A percentile compares a stretch with the other conserved stretches of the same genome.
Conservation (phyloP, 2,113 vertebrate genomes). For the Thunnus thynnus region DNA sequence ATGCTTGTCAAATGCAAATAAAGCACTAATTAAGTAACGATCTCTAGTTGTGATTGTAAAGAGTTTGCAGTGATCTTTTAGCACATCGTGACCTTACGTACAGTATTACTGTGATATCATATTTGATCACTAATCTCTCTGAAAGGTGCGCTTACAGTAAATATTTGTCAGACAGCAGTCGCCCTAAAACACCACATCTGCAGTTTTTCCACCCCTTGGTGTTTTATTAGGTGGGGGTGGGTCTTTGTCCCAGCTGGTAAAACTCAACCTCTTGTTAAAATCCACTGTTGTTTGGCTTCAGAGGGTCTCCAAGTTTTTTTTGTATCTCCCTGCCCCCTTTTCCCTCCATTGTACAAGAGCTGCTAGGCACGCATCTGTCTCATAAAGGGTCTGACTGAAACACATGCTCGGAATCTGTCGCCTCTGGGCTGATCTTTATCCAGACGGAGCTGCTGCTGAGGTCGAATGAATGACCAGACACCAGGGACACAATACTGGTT, state of each 20-base stretch:
- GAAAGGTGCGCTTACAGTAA: constrained; percentile 21
- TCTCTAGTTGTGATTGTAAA: not conserved
- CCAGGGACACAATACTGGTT: not conserved
- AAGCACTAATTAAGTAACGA: not conserved
- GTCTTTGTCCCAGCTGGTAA: constrained; percentile 66
- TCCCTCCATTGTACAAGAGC: constrained; percentile 68
- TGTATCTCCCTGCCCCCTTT: constrained; percentile 20
- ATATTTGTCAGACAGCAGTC: constrained; percentile 27
- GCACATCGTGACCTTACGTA: not conserved
- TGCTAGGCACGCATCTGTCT: constrained; percentile 67
- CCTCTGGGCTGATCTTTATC: constrained; percentile 56
- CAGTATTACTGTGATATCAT: not conserved
- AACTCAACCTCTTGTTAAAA: constrained; percentile 46
- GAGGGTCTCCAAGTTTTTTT: constrained; percentile 37
- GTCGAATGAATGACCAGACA: not conserved
- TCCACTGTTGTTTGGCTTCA: constrained; percentile 43
- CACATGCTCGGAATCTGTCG: constrained; percentile 44
- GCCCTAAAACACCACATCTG: constrained; percentile 16
- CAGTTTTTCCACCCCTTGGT: constrained; percentile 25
- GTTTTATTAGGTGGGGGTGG: constrained; percentile 62
- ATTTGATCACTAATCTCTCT: not conserved
- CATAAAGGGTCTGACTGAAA: constrained; percentile 34
- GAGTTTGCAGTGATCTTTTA: constrained; percentile 29
- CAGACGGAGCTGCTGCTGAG: constrained; percentile 7
- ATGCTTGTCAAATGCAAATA: not conserved